Conservation (phyloP, 2,797 vertebrate genomes). For the Borostomias antarcticus region DNA sequence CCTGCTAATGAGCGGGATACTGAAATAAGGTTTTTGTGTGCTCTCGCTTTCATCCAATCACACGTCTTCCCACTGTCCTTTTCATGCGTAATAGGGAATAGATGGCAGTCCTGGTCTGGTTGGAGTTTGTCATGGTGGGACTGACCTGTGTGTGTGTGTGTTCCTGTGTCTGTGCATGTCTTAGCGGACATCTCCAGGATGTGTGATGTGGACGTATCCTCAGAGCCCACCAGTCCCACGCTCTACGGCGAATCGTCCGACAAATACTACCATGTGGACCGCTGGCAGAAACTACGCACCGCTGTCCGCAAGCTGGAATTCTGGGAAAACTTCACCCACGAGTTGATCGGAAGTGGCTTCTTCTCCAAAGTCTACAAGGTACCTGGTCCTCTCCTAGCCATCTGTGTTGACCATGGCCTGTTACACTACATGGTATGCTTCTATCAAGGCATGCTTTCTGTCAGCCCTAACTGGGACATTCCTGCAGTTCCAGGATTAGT, state of each 20-base stretch:
- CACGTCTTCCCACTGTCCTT: background rate
- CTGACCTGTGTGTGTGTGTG: background rate
- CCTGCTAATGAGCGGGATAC: slow-evolving; percentile 38
- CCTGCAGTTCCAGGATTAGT: slow-evolving; percentile 56
- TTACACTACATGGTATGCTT: background rate
- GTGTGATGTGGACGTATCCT: slow-evolving; percentile 48
- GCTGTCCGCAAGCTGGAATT: slow-evolving; percentile 86
- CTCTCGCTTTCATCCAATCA: slow-evolving; percentile 52
- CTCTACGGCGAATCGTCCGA: slow-evolving; percentile 73
- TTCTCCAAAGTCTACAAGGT: slow-evolving; percentile 92
- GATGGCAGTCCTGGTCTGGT: no score
- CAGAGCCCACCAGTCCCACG: slow-evolving; percentile 44
- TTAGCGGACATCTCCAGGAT: slow-evolving; percentile 67
- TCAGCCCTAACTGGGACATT: slow-evolving; percentile 61
- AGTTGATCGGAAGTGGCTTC: slow-evolving; percentile 87
- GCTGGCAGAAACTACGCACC: slow-evolving; percentile 82
- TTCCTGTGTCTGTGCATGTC: background rate
- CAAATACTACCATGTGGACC: slow-evolving; percentile 79
- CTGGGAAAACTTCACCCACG: slow-evolving; percentile 85
- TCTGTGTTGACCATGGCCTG: background rate
- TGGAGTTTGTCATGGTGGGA: no score
- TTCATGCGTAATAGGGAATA: no score
- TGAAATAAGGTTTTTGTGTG: slow-evolving; percentile 55
- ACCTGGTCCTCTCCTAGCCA: background rate
- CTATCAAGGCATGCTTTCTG: slow-evolving; percentile 56